A percentile compares a stretch with the other conserved stretches of the same genome.
Evolutionary conservation across 2,888 invertebrate species (phyloP).

Genomic region (Drosophila peninsularis): DNA sequence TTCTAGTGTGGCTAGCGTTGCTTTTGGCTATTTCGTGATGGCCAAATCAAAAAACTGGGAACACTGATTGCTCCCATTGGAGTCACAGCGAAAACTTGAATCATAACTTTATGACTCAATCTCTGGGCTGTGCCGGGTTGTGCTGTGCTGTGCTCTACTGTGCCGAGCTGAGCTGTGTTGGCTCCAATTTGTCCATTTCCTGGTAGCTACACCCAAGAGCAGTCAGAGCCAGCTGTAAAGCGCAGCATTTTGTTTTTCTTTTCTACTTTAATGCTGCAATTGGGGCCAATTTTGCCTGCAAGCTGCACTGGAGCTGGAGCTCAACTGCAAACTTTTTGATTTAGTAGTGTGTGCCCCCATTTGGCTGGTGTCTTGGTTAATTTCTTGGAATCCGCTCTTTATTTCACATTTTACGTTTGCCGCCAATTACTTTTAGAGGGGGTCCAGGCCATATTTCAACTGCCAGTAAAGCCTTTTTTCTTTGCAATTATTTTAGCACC

Average conservation of each 20-base stretch:
- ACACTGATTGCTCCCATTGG: conserved; percentile 48
- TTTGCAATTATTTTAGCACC: too few species aligned
- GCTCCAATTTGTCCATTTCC: conserved; percentile 52
- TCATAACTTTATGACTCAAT: conserved; percentile 58
- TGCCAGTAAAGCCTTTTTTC: background rate
- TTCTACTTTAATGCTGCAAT: conserved; percentile 40
- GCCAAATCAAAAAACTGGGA: conserved; percentile 32
- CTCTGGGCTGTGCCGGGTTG: conserved; percentile 14
- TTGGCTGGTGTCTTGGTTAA: conserved; percentile 42
- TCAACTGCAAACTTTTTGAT: conserved; percentile 32
- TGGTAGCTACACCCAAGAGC: conserved; percentile 49
- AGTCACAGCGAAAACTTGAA: conserved; percentile 16
- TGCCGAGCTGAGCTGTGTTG: conserved; percentile 8
- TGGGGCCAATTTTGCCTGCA: conserved; percentile 49
- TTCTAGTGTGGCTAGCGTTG: conserved; percentile 31
- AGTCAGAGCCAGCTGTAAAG: conserved; percentile 34
- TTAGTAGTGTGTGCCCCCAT: conserved; percentile 37
- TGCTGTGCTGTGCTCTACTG: conserved; percentile 9
- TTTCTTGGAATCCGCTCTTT: conserved; percentile 34
- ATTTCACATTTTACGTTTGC: conserved; percentile 29
- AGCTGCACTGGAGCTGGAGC: conserved; percentile 19
- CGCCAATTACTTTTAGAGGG: conserved; percentile 28
- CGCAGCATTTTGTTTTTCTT: conserved; percentile 4
- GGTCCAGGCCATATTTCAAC: background rate
- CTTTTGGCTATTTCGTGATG: conserved; percentile 60